A percentile compares a stretch with the other conserved stretches of the same genome.
Evolutionary conservation across 2,797 vertebrate genomes (phyloP).

Genomic region (Pogonophryne albipinna): DNA sequence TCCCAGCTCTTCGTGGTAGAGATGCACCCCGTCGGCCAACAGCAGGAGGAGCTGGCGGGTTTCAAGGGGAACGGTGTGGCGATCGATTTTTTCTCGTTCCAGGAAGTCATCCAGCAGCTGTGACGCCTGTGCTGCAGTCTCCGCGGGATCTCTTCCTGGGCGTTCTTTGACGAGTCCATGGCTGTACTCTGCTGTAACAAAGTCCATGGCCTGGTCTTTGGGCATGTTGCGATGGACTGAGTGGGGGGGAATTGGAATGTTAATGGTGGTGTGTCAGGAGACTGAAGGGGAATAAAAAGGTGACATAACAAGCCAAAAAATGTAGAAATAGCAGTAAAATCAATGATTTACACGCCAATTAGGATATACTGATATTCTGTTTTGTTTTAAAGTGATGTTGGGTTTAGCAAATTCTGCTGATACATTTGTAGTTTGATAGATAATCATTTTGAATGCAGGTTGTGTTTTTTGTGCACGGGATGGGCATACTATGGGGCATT

Average conservation of each 20-base stretch:
- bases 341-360: neutral
- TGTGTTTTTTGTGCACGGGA: neutral
- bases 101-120: constrained; percentile 86
- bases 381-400: constrained; percentile 2
- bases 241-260: constrained; percentile 47
- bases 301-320: constrained; percentile 18
- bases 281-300: constrained; percentile 9
- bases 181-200: constrained; percentile 79
- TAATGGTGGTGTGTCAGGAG: constrained; percentile 25
- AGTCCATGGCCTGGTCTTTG: constrained; percentile 86
- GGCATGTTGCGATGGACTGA: constrained; percentile 85
- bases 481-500: neutral
- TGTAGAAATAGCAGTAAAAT: neutral
- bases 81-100: constrained; percentile 77
- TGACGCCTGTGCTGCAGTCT: constrained; percentile 81
- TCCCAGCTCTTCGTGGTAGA: constrained; percentile 81
- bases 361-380: neutral
- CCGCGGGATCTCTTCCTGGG: constrained; percentile 70
- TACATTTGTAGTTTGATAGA: neutral
- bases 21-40: constrained; percentile 81
- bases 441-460: neutral
- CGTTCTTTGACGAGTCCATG: constrained; percentile 69
- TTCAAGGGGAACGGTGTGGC: constrained; percentile 78
- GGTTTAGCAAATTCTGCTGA: neutral
- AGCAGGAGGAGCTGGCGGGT: constrained; percentile 83